These are phyloP conservation scores for Ptilorrhoa leucosticta DNA, from an alignment of 2,113 vertebrate genomes.

Conservation along the genomic window DNA sequence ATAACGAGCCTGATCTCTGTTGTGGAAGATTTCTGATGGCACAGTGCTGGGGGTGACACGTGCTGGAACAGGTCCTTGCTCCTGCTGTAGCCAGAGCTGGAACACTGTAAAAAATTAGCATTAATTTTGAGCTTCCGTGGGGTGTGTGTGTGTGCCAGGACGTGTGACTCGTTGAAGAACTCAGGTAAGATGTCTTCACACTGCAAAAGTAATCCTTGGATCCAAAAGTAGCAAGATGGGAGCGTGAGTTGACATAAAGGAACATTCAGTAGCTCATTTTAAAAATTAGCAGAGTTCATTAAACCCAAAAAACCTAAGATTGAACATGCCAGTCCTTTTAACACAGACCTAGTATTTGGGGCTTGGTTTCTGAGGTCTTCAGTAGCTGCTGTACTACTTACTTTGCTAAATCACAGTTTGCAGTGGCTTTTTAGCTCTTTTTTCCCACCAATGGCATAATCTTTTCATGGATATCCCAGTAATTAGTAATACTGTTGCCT, in stretches of 20 bases:
- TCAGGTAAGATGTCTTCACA: constrained; percentile 43
- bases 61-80: background rate
- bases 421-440: background rate
- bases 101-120: background rate
- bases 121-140: background rate
- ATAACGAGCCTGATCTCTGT: constrained; percentile 58
- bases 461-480: background rate
- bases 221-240: background rate
- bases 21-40: constrained; percentile 36
- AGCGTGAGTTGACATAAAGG: background rate
- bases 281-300: background rate
- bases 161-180: background rate
- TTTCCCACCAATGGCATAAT: background rate
- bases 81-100: background rate
- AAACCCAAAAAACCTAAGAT: background rate
- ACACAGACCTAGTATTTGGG: background rate
- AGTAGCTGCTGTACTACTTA: background rate
- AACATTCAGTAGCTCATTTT: background rate
- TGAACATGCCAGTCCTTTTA: background rate
- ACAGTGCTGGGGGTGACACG: background rate
- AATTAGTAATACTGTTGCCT: background rate
- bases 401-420: background rate
- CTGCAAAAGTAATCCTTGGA: background rate
- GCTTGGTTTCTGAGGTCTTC: background rate
- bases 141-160: background rate